Base-by-base conservation (phyloP, 92 coral and sea anemone genomes). In the Hydrozoanthus gracilis region DNA sequence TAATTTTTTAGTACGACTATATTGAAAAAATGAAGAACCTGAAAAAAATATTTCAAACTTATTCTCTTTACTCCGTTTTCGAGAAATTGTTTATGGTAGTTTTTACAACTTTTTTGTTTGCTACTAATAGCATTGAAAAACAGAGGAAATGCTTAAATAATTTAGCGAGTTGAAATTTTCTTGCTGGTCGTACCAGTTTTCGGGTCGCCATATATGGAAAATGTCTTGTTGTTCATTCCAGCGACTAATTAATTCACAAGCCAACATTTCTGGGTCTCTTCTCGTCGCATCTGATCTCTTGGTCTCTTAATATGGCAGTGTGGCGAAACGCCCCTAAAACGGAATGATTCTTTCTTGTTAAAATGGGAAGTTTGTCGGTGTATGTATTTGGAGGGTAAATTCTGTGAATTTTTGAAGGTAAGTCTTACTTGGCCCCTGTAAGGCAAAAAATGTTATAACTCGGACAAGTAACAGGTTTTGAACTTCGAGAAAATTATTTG, bases 131-230 rank as follows among this genome's bases (percentile, higher is more conserved):
- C 17, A 18, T 27, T 27, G 39, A 27, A 27, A 18, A 73, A 48
- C 56, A 48, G 16, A 27, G 60, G 78, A 58, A 60, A 58, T 48
- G 16, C 72, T 17, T 80, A 62, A 80, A 80, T 80, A 80, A 80
- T 80, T 48, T 10, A 80, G 64, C 5, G 74, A 16, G 64, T 80
- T 80, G 73, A 66, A 80, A 73, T 78, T 48, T 8, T 80, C 4
- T 49, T 62, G 93, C 93, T 60, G 92, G 89, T 93, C 49, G 62
- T 76, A 94, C 98, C 98, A 78, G 98, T 90, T 92, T 93, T 88
- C 84, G 92, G 50, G 55, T 70, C 52, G 71, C 94, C 94, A 86
- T 71, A 92, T 89, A 89, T 79, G 91, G 94, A 87, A 88, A 49
- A 46, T 46, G 55, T 47, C 85, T 65, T 46, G 85, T 66, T 79